Evolutionary conservation across 2,113 vertebrate species (phyloP).

Genomic region (Tachuris rubrigastra): DNA sequence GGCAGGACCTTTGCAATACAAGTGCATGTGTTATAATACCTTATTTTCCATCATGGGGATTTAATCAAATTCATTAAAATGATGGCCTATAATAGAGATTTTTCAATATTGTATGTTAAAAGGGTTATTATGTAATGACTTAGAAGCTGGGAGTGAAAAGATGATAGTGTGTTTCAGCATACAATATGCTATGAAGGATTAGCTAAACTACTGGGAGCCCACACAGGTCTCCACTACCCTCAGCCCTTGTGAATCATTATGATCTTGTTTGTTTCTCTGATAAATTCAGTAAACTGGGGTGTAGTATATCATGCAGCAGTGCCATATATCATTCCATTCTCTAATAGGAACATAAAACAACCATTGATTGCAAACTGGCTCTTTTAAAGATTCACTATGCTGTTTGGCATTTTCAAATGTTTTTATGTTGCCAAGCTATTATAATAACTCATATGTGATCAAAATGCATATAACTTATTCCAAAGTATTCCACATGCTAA

Average conservation of each 20-base stretch:
- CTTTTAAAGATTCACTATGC: constrained; percentile 10
- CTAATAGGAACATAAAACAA: constrained; percentile 31
- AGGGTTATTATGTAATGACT: constrained; percentile 65
- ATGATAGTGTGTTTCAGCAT: constrained; percentile 25
- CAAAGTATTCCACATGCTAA: constrained; percentile 48
- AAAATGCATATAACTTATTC: constrained; percentile 42
- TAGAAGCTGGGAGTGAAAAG: constrained; percentile 57
- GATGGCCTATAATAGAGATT: constrained; percentile 51
- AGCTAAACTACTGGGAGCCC: constrained; percentile 10
- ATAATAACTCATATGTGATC: constrained; percentile 45
- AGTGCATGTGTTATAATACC: constrained; percentile 48
- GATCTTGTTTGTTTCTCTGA: constrained; percentile 14
- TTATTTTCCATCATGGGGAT: constrained; percentile 64
- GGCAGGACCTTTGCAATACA: constrained; percentile 29
- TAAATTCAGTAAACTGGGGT: constrained; percentile 41
- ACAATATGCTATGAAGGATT: constrained; percentile 1
- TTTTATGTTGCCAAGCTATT: constrained; percentile 44
- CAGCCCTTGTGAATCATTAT: background rate
- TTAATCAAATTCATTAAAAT: constrained; percentile 72
- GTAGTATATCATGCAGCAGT: background rate
- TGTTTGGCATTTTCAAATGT: background rate
- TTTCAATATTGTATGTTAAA: constrained; percentile 74
- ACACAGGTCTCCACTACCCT: background rate
- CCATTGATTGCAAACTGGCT: background rate
- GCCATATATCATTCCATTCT: background rate